Percentiles rank a stretch among this genome's conserved stretches.
Conservation (phyloP, 2,888 invertebrate species). For the Drosophila testacea region DNA sequence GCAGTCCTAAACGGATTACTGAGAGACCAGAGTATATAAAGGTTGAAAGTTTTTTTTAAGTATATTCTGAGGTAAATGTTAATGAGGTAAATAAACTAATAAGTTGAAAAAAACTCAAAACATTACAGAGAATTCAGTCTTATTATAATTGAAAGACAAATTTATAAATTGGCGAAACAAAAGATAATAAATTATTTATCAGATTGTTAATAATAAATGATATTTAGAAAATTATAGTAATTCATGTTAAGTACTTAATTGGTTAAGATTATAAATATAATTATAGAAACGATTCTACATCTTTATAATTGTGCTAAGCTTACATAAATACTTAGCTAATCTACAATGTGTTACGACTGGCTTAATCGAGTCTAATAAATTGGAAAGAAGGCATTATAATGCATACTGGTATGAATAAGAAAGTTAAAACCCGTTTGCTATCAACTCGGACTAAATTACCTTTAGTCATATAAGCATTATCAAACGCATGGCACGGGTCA, state of each 20-base stretch:
- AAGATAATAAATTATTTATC: too few relatives aligned
- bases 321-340: neutral
- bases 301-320: neutral
- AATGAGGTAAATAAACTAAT: slow-evolving; percentile 3
- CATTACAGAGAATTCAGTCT: neutral
- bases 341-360: neutral
- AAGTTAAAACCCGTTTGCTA: slow-evolving; percentile 27
- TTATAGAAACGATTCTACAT: neutral
- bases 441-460: slow-evolving; percentile 16
- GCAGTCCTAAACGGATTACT: slow-evolving; percentile 39
- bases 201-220: too few relatives aligned
- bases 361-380: slow-evolving; percentile 5
- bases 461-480: slow-evolving; percentile 33
- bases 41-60: neutral
- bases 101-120: neutral
- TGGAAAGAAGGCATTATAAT: neutral
- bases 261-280: neutral
- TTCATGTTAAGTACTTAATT: too few relatives aligned
- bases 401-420: neutral
- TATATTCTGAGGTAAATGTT: slow-evolving; percentile 3
- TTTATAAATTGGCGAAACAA: too few relatives aligned
- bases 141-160: neutral
- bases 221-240: too few relatives aligned
- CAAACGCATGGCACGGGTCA: slow-evolving; percentile 39
- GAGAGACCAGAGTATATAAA: neutral